Base-by-base conservation (phyloP, 2,113 vertebrate species). In the Leucopsar rothschildi region DNA sequence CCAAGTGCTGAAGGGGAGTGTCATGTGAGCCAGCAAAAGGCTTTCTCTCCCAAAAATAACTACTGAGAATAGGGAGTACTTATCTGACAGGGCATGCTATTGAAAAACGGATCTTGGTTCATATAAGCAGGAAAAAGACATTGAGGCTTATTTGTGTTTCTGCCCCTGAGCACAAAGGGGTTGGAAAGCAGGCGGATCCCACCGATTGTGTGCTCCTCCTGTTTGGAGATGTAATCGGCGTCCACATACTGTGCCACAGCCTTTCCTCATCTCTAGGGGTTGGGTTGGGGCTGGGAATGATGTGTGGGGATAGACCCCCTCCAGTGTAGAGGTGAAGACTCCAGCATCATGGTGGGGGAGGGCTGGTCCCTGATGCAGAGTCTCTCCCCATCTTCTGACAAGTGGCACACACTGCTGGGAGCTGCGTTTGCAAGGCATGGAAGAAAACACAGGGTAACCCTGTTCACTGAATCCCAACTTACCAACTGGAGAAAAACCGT, bases 131-230 rank as follows among this genome's bases (percentile, higher is more conserved):
- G 94, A 94, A 94, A 91, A 97, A 95, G 94, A 95, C 85, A 24
- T 56, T 88, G 85, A 95, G 82, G 47, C 90, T 93, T 95, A 97
- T 96, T 97, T 96, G 94, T 96, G 73, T 95, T 97, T 90, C 92
- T 96, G 90, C 82, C 68, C 55, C 79, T 81, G 85, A 94, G 94
- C 92, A 96, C 92, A 96, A 97, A 97, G 78, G 82, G 89, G 87
- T 81, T 79, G 77, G 91, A 93, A 95, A 95, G 96, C 84, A 95
- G 94, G 93, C 94, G 79, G 84, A 68, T 95, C 94, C 82, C 63
- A 82, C 50, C 7, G 9, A 96, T 88, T 95, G 94, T 96, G 86
- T 91, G 93, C 50, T 97, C 78, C 95, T 96, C 50, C 92, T 95
- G 87, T 93, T 94, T 94, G 92, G 85, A 96, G 95, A 95, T 95